A percentile compares a stretch with the other conserved stretches of the same genome.
phyloP scores from a whole-genome alignment of 2,797 vertebrate species.

The Botia kubotai region DNA sequence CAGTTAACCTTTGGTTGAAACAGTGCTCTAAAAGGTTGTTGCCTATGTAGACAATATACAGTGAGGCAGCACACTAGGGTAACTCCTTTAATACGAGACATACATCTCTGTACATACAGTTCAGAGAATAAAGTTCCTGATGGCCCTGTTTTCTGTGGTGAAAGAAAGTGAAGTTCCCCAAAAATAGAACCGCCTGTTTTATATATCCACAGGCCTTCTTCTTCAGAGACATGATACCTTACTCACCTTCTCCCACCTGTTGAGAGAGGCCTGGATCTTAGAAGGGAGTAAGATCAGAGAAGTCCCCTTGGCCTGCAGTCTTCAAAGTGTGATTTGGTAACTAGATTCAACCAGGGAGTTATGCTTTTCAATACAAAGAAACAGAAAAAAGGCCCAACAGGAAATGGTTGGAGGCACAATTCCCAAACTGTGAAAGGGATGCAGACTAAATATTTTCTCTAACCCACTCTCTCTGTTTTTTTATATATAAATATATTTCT shows the following conservation, averaged over 20 bases:
- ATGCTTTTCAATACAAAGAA: constrained; percentile 63
- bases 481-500: constrained; percentile 29
- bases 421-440: constrained; percentile 55
- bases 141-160: constrained; percentile 16
- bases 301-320: constrained; percentile 69
- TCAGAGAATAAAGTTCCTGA: constrained; percentile 11
- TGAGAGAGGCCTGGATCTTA: constrained; percentile 59
- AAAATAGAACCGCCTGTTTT: constrained; percentile 16
- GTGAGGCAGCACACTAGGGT: neutral
- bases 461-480: constrained; percentile 34
- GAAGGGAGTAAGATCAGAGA: constrained; percentile 74
- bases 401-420: constrained; percentile 62
- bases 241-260: constrained; percentile 31
- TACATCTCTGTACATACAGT: neutral
- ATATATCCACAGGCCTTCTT: constrained; percentile 17
- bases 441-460: constrained; percentile 51
- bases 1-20: neutral
- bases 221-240: constrained; percentile 10
- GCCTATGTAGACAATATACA: neutral
- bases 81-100: neutral
- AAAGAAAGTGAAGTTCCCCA: constrained; percentile 17
- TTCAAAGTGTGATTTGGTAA: constrained; percentile 77
- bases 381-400: constrained; percentile 49
- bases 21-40: too few relatives aligned
- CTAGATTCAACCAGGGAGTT: constrained; percentile 70